Base-by-base conservation (phyloP, 2,797 vertebrate genomes). In the Allobates femoralis region DNA sequence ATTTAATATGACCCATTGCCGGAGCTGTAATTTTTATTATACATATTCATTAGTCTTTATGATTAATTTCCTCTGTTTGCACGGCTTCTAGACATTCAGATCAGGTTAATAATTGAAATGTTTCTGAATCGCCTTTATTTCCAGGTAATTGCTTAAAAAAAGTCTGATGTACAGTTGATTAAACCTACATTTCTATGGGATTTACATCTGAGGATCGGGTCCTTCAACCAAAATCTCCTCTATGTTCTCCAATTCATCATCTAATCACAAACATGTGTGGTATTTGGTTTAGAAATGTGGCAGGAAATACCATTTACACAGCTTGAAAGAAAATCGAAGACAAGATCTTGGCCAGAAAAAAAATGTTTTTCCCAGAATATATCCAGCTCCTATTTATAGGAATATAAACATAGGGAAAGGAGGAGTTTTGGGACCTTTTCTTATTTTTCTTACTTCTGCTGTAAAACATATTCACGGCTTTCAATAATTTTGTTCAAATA, bases 261-360 rank as follows among this genome's bases (percentile, higher is more conserved):
- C 88, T 89, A 89, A 92, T 90, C 89, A 87, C 88, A 92, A 92
- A 90, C 87, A 91, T 0, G 7, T 92, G 92, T 55, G 71, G 37
- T 37, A 85, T 90, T 87, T 87, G 71, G 7, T 32, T 89, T 87
- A 92, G 87, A 83, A 86, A 88, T 60, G 85, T 10, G 19, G 88
- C 90, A 92, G 92, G 92, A 94, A 94, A 94, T 89, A 75, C 89
- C 90, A 86, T 86, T 89, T 90, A 84, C 75, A 89, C 84, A 90
- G 89, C 67, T 5, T 6, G 26, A 53, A 55, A 89, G 0, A 87
- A 0, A 86, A 90, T 21, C n/a, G 1, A 62, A 56, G 34, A 18
- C 15, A 28, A 64, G 58, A 83, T 83, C 62, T 69, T 64, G 19
- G 23, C 28, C 41, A 34, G 51, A 79, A 69, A 83, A n/a, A 79